Base-by-base conservation (phyloP, 2,888 invertebrate genomes). In the Cordilura impudica region DNA sequence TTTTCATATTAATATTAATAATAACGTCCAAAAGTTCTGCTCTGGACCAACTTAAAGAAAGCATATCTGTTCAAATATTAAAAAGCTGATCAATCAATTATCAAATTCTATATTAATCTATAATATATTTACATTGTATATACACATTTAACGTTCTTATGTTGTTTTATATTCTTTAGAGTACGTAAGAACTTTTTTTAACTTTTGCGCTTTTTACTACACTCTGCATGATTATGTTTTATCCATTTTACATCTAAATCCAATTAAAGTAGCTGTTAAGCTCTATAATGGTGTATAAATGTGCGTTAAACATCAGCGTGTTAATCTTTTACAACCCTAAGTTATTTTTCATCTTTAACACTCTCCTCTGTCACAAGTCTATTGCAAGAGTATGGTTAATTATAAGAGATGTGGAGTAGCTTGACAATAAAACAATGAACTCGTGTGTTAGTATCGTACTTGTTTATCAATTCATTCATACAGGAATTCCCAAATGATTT, bases 241-340 rank as follows among this genome's bases (percentile, higher is more conserved):
- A 78, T 80, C 78, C 66, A 18, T 60, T 67, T 61, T 77, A 82
- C 80, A 82, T 83, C 82, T 80, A 82, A 83, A 83, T 83, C 82
- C 83, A 82, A 83, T 83, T 82, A 82, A 83, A 81, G 76, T 75
- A 80, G 74, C 83, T 83, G 71, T 82, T 78, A 81, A 82, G 79
- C 74, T 76, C 74, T 77, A 77, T 75, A 79, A 81, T 79, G 81
- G 54, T 56, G 67, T 77, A 81, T 79, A 81, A 81, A 81, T 79
- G 81, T 71, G 77, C 78, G 76, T 75, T 81, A 81, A 81, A 81
- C 75, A 79, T 74, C 77, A 78, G 72, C 67, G 65, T 78, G 81
- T 82, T 78, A 80, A 82, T 76, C 77, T 70, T 49, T 58, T 73
- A 43, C 71, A 71, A 72, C 75, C 75, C 75, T 71, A 67, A 63